Base-by-base conservation (phyloP, 2,113 vertebrate genomes). In the Solea senegalensis region DNA sequence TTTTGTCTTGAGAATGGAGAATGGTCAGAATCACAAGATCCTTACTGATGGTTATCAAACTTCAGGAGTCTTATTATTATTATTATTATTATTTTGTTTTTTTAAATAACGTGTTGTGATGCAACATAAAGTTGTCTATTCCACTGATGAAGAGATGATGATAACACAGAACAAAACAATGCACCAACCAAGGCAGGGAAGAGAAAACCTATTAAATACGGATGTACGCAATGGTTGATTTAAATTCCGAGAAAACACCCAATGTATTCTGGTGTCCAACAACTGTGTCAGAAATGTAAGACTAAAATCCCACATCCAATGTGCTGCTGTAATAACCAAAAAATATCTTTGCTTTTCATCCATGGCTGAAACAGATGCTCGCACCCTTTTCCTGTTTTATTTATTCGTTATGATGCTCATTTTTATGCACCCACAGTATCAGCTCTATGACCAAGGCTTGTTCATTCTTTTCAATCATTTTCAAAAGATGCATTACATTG, bases 401-500 rank as follows among this genome's bases (percentile, higher is more conserved):
- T 13, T 40, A 6, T n/a, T 56, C 8, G n/a, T 26, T 21, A 21
- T 21, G 21, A 21, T 21, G 1, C 21, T 21, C 1, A 21, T 21
- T 21, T 21, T 21, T 21, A 21, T 21, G 21, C 21, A 21, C 21
- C 21, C 21, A 45, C 51, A 53, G 50, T 27, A 53, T 27, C 72
- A 59, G 2, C 16, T 8, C 48, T 45, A 4, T 45, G 3, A 21
- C 21, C 21, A 21, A 21, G 21, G 2, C 28, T 8, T 54, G 15
- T 63, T 54, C 26, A 15, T 40, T 39, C 40, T 39, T 70, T 53
- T 46, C 27, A 3, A 45, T n/a, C 44, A 40, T 49, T 64, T 54
- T 55, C 5, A 5, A 60, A 52, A 59, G 4, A 59, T 26, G 48
- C 46, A 46, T 46, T 8, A 46, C 9, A 46, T 3, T 12, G 39